Evolutionary conservation across 2,113 vertebrate genomes (phyloP), one percentile per base, ranked within the genome.

Genomic region (Abramis brama): DNA sequence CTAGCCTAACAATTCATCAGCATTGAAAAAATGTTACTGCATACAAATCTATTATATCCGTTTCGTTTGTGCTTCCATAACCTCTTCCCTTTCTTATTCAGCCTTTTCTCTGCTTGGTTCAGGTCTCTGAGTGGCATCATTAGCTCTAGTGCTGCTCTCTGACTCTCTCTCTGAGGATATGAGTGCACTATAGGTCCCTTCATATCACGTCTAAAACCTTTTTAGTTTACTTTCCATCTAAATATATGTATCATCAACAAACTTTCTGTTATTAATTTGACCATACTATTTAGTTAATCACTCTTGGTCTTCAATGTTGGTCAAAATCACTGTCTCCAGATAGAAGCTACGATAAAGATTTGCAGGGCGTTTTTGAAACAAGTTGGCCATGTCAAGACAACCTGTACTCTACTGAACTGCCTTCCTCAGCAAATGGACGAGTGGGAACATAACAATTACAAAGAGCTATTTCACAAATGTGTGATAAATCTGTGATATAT

Each of bases 121-220:
- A 76, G 74, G 74, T 21, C 30, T 76, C 4, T 21, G 74, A 76
- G 74, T 30, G 74, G 47, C 36, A 9, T 12, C 52, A 79, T 79
- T 9, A 39, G 76, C 52, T 76, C 45, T 25, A 59, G 52, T 78
- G 76, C 45, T 76, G 52, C 25, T 52, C 47, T 76, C 45, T 52
- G 12, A 50, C 45, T 76, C 45, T 73, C 9, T 43, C 33, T 43
- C 21, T 43, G 71, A 76, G 25, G 25, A 76, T 30, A 19, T 2
- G 13, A 76, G 45, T 9, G 74, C 47, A 52, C 47, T 45, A 25
- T 11, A 25, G 21, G 11, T 25, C 23, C 23, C 12, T 74, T 36
- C 10, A 52, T 10, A 1, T 27, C 25, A 52, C 45, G 55, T 3
- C 6, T 74, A 23, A 45, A 74, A 45, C 71, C 71, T 43, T 74